phyloP scores from a whole-genome alignment of 2,113 vertebrate genomes.

The Mustela nigripes region DNA sequence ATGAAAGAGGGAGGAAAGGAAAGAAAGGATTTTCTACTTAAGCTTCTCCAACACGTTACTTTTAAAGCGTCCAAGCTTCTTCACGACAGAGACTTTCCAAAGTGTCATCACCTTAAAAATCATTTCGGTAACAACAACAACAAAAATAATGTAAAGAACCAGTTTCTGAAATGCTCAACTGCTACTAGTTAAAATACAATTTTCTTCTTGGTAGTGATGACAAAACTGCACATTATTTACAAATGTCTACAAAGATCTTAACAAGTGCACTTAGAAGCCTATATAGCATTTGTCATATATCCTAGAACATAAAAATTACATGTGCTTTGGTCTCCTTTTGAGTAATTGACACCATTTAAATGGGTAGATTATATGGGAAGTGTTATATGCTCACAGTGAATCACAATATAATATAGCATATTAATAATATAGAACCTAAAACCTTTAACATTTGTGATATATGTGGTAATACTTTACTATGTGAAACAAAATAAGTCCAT shows the following conservation, averaged over 20 bases:
- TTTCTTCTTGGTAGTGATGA: neutral
- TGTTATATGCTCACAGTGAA: neutral
- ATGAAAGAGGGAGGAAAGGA: neutral
- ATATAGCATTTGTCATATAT: constrained; percentile 10
- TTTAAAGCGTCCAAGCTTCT: neutral
- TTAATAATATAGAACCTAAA: neutral
- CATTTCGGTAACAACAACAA: neutral
- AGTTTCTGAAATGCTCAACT: constrained; percentile 19
- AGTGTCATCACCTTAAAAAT: neutral
- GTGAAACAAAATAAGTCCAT: neutral
- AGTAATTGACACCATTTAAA: neutral
- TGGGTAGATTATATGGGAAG: neutral
- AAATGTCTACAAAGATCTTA: neutral
- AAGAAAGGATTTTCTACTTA: neutral
- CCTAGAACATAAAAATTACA: neutral
- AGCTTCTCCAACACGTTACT: neutral
- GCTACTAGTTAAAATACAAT: neutral
- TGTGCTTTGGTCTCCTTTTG: neutral
- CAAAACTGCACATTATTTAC: neutral
- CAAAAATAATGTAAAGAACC: neutral
- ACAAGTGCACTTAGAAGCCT: neutral
- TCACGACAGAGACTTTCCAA: neutral
- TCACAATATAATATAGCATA: neutral
- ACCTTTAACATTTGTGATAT: neutral
- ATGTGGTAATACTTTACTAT: neutral